Percentiles rank a stretch among this genome's conserved stretches.
phyloP scores from a whole-genome alignment of 2,113 vertebrate species.

The Xiphophorus hellerii region DNA sequence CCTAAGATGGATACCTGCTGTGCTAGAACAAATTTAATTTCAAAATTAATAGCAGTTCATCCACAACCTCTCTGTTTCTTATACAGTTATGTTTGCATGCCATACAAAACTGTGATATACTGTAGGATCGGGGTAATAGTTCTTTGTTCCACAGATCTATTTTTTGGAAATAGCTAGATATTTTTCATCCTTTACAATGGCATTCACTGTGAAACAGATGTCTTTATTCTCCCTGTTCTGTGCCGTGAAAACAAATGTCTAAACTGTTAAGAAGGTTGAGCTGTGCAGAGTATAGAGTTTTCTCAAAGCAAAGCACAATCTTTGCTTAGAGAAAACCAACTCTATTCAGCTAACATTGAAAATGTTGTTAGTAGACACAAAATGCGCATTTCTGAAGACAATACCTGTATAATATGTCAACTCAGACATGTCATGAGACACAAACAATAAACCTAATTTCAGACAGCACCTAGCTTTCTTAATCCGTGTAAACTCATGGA shows the following conservation, averaged over 20 bases:
- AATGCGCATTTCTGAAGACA: not conserved
- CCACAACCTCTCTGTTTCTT: too few relatives aligned
- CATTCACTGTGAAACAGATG: not conserved
- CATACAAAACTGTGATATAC: too few relatives aligned
- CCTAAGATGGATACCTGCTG: too few relatives aligned
- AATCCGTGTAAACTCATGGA: not conserved
- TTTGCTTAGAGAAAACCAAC: not conserved
- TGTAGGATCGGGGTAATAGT: too few relatives aligned
- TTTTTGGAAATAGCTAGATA: not conserved
- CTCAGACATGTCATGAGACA: not conserved
- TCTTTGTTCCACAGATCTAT: too few relatives aligned
- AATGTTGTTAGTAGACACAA: not conserved
- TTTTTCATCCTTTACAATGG: not conserved
- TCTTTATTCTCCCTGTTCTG: not conserved
- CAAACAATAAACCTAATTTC: not conserved
- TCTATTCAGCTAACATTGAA: not conserved
- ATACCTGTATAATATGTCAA: not conserved
- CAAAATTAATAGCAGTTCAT: too few relatives aligned
- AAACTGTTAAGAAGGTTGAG: not conserved
- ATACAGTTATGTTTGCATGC: too few relatives aligned
- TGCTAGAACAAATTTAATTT: too few relatives aligned
- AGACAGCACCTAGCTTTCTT: not conserved
- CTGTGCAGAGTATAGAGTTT: not conserved
- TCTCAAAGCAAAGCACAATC: not conserved
- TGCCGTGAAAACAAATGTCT: not conserved